phyloP scores from a whole-genome alignment of 2,888 invertebrate species.

The Xylocampa areola region DNA sequence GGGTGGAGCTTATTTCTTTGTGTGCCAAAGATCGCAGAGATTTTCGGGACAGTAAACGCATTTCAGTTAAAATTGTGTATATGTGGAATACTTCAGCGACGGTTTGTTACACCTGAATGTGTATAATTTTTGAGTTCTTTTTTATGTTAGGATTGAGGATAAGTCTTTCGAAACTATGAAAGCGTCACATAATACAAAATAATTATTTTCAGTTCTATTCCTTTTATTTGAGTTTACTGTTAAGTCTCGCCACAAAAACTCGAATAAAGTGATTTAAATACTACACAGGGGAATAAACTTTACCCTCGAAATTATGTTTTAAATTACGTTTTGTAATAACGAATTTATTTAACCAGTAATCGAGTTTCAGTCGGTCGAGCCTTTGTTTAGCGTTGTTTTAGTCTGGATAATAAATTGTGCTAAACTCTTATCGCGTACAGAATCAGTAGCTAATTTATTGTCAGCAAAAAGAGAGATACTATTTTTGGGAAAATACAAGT shows the following conservation, averaged over 20 bases:
- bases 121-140: slow-evolving; percentile 19
- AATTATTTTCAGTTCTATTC: background rate
- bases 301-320: background rate
- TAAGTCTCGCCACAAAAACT: background rate
- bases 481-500: too few relatives aligned
- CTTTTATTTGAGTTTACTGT: background rate
- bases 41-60: slow-evolving; percentile 52
- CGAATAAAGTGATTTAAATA: slow-evolving; percentile 1
- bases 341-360: slow-evolving; percentile 26
- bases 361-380: slow-evolving; percentile 2
- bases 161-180: slow-evolving; percentile 7
- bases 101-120: slow-evolving; percentile 24
- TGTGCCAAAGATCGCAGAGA: slow-evolving; percentile 45
- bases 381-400: slow-evolving; percentile 11
- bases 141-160: slow-evolving; percentile 15
- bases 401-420: slow-evolving; percentile 1
- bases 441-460: background rate
- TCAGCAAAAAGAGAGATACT: background rate
- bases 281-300: background rate
- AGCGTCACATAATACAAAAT: too few relatives aligned
- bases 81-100: slow-evolving; percentile 38
- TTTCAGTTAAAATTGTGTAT: slow-evolving; percentile 51
- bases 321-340: slow-evolving; percentile 22
- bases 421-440: slow-evolving; percentile 5
- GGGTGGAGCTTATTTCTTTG: slow-evolving; percentile 42